Evolutionary conservation across 2,113 vertebrate species (phyloP), one percentile per base, ranked within the genome.

Genomic region (Rhabdornis inornatus): DNA sequence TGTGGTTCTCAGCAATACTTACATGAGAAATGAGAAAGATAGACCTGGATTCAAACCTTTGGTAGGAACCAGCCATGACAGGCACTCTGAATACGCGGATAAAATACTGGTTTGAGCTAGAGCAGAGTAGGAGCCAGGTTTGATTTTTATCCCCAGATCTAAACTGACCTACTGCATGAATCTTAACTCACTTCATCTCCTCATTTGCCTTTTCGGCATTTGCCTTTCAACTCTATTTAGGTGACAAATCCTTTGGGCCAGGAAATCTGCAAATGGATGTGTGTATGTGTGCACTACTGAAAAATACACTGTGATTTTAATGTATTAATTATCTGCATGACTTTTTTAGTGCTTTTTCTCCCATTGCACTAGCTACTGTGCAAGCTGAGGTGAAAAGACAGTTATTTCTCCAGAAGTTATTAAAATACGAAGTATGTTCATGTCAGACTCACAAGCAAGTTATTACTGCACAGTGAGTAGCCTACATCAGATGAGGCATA

Each of bases 371-470:
- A 87, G 44, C 56, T 68, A 68, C 68, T 64, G 80, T 81, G 86
- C 72, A 92, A 89, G 76, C 65, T 84, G 89, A 91, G 52, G 70
- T 47, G 68, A 86, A 92, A 75, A 87, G 80, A 66, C 42, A 75
- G 91, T 64, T 71, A 87, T 15, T 93, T 92, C 94, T 89, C 92
- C 28, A 59, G 80, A 89, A 95, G 56, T 90, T 93, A 96, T 95
- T 96, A 90, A 95, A 96, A 94, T 84, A 94, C 50, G 74, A 92
- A 94, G 83, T 83, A 87, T 83, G 91, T 55, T 91, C 80, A 31
- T 75, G 80, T 75, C 86, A 95, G 86, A 68, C 49, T 95, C 90
- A 96, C 92, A 93, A 81, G 83, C 68, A 95, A 92, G 76, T 93
- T 95, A 87, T 94, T 96, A 90, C 69, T 60, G 89, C 80, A 78